Percentiles rank a stretch among this genome's conserved stretches.
Evolutionary conservation across 2,113 vertebrate genomes (phyloP).

Genomic region (Tapirus terrestris): DNA sequence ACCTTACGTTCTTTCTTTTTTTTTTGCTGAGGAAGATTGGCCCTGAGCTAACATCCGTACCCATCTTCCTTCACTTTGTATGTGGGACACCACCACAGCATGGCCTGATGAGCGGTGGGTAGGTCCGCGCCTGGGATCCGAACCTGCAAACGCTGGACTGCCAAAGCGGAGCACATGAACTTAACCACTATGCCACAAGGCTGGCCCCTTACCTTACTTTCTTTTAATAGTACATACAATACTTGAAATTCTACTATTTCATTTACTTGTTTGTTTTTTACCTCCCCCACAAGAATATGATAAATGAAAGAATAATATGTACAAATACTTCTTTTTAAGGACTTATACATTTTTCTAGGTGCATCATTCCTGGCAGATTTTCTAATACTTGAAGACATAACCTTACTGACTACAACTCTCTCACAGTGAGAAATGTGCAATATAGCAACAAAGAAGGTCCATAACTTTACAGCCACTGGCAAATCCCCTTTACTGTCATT

Average conservation of each 20-base stretch:
- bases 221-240: not conserved
- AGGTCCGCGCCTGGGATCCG: no score
- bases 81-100: no score
- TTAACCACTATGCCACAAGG: no score
- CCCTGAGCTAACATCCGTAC: no score
- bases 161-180: no score
- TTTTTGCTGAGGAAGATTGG: not conserved
- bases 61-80: no score
- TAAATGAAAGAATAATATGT: not conserved
- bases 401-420: not conserved
- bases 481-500: not conserved
- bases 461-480: not conserved
- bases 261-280: not conserved
- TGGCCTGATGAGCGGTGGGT: no score
- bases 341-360: not conserved
- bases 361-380: not conserved
- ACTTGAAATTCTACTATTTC: not conserved
- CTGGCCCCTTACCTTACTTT: not conserved
- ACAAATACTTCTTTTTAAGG: constrained; percentile 11
- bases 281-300: not conserved
- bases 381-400: not conserved
- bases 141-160: no score
- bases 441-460: not conserved
- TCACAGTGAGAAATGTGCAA: not conserved
- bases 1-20: not conserved